phyloP scores from a whole-genome alignment of 2,113 vertebrate species.

The Perca fluviatilis region DNA sequence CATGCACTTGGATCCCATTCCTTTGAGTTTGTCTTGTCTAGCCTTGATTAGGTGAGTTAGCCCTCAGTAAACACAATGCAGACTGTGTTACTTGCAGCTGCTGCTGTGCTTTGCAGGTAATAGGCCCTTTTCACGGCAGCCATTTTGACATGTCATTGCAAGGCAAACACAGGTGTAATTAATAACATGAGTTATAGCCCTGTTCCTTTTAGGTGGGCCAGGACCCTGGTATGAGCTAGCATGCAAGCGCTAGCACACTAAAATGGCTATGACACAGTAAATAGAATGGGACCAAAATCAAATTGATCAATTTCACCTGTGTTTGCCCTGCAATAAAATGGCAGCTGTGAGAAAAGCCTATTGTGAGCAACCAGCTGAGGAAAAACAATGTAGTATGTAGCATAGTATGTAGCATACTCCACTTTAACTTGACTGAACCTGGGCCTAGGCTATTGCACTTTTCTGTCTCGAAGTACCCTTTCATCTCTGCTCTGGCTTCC shows the following conservation, averaged over 20 bases:
- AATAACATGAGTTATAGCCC: too few relatives aligned
- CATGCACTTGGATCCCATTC: neutral
- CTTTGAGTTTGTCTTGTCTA: neutral
- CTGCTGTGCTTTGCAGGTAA: conserved; percentile 7
- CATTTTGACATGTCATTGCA: too few relatives aligned
- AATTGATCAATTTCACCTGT: too few relatives aligned
- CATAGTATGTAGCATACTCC: neutral
- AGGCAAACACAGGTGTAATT: too few relatives aligned
- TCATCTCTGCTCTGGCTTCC: conserved; percentile 14
- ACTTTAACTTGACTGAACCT: conserved; percentile 22
- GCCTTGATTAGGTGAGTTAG: conserved; percentile 8
- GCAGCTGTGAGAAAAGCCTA: too few relatives aligned
- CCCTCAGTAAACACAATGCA: conserved; percentile 11
- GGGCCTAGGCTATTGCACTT: conserved; percentile 30
- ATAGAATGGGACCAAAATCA: too few relatives aligned
- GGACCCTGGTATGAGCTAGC: too few relatives aligned
- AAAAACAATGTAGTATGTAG: neutral
- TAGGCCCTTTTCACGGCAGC: too few relatives aligned
- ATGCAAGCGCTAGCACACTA: too few relatives aligned
- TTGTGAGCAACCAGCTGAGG: conserved; percentile 14
- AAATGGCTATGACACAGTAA: too few relatives aligned
- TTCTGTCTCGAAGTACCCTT: conserved; percentile 1
- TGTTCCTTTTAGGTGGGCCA: too few relatives aligned
- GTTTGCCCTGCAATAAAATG: too few relatives aligned
- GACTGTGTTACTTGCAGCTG: neutral